Percentiles rank a stretch among this genome's conserved stretches.
Conservation (phyloP, 2,888 invertebrate genomes). For the Aporophyla lueneburgensis region DNA sequence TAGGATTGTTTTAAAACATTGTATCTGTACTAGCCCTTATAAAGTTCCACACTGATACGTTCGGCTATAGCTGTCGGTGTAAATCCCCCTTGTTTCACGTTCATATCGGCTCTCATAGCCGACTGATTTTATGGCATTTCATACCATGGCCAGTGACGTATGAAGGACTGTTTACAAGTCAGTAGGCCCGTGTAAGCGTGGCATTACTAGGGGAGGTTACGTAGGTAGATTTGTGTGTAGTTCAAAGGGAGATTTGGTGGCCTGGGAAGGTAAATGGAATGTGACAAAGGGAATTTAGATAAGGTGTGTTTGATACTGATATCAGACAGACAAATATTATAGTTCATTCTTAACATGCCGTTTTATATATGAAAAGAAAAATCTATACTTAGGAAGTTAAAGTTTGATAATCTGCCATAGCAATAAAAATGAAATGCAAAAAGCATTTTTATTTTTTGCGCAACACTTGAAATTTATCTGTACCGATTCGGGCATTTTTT, state of each 20-base stretch:
- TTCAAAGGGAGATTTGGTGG: conserved; percentile 1
- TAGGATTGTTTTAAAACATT: background rate
- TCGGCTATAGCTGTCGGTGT: conserved; percentile 32
- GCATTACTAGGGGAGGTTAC: conserved; percentile 35
- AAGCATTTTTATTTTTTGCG: too few species aligned
- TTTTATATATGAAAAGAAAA: background rate
- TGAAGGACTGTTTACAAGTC: conserved; percentile 67
- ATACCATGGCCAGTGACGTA: conserved; percentile 66
- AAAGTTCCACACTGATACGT: conserved; percentile 32
- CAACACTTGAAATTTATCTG: too few species aligned
- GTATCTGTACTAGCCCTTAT: conserved; percentile 31
- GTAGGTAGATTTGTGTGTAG: background rate
- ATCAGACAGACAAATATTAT: background rate
- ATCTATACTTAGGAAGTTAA: background rate
- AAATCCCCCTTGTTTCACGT: conserved; percentile 68
- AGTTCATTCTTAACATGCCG: background rate
- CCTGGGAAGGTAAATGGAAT: conserved; percentile 13
- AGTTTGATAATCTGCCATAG: background rate
- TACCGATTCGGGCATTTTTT: too few species aligned
- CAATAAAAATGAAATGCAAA: too few species aligned
- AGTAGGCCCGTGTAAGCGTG: conserved; percentile 56
- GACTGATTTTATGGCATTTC: conserved; percentile 76
- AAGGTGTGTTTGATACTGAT: background rate
- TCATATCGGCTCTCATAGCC: conserved; percentile 74
- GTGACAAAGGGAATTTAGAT: conserved; percentile 18